These are phyloP conservation scores for Equus przewalskii DNA, from an alignment of 2,113 vertebrate species.

Conservation along the genomic window DNA sequence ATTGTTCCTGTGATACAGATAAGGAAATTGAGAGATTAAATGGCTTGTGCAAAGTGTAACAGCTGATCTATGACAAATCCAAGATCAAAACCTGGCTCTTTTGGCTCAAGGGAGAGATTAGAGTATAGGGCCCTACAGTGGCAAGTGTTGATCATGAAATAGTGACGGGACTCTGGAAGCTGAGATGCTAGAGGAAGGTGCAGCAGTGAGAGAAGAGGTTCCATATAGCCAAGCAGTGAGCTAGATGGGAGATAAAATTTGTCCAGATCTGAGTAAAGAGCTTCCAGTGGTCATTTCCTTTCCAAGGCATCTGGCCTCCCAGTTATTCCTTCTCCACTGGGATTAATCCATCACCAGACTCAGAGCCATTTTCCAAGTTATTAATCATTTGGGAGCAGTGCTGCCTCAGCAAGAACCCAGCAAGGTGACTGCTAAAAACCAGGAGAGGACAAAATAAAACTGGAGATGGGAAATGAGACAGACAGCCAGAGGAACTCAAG, in stretches of 20 bases:
- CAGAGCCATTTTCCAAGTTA: constrained; percentile 85
- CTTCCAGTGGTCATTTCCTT: background rate
- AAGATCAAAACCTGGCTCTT: constrained; percentile 14
- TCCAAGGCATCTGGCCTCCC: constrained; percentile 15
- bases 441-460: constrained; percentile 45
- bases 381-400: constrained; percentile 86
- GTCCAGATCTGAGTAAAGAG: background rate
- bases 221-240: background rate
- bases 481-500: background rate
- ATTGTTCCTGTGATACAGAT: background rate
- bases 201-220: background rate
- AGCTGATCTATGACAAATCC: background rate
- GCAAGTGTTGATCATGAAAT: background rate
- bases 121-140: background rate
- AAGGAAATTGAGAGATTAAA: background rate
- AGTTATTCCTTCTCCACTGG: constrained; percentile 78
- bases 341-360: constrained; percentile 87
- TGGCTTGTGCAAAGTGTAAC: background rate
- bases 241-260: background rate
- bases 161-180: background rate
- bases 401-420: constrained; percentile 85
- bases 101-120: background rate
- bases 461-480: background rate
- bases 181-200: background rate
- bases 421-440: constrained; percentile 87